Base-by-base conservation (phyloP, 1,140 invertebrate species). In the Archivesica marissinica region DNA sequence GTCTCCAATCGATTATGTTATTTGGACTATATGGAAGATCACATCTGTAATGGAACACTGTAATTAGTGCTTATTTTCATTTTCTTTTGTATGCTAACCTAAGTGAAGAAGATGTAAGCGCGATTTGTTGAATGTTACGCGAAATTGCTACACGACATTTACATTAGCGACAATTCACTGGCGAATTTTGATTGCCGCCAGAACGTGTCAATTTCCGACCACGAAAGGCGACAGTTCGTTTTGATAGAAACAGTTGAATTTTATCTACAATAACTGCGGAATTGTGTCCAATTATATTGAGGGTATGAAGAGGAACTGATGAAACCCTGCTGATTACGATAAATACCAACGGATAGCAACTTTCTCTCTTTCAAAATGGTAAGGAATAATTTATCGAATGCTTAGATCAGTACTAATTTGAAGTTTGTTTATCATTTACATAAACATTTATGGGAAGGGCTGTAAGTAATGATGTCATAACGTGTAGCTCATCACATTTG, bases 161-260 rank as follows among this genome's bases (percentile, higher is more conserved):
- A 64, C 59, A 64, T 64, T 64, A 64, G 4, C 3, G n/a, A 33
- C 59, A 64, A 64, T 64, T 64, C 59, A 35, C 59, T 35, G 15
- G 54, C 30, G 30, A 35, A 35, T 64, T 64, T 64, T 64, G 59
- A 64, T 64, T 64, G 28, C 23, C 59, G n/a, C 9, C 33, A 33
- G 59, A 35, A 35, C 59, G 59, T 64, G 59, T 64, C 59, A 64
- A 64, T 64, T 64, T 64, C 59, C 59, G 59, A 64, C 59, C 30
- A 64, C 59, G 59, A 35, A 64, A 64, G 59, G 59, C 28, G 38
- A 25, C n/a, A 35, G 11, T 64, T 35, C n/a, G 23, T 64, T 64
- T 64, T 64, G 30, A 64, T 35, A 25, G 59, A 33, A 64, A 35
- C 15, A 20, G 30, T 33, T 64, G 13, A 6, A n/a, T 35, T 28